Percentiles rank a stretch among this genome's conserved stretches.
phyloP scores from a whole-genome alignment of 2,888 invertebrate genomes.

The Crocallis elinguaria region DNA sequence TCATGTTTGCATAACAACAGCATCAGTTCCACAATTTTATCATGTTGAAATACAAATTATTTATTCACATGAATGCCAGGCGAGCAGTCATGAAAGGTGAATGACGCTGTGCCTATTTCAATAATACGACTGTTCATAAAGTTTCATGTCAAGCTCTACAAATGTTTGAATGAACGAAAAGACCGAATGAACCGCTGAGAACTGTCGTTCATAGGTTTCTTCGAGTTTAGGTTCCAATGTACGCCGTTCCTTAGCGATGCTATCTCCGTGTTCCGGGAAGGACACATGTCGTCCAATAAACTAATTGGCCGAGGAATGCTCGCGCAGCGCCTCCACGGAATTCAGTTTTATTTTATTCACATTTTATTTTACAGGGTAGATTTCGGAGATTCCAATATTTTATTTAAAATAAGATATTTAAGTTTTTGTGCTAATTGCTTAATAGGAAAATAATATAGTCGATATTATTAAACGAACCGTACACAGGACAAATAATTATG shows the following conservation, averaged over 20 bases:
- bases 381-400: conserved; percentile 4
- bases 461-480: too few species aligned
- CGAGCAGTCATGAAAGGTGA: too few species aligned
- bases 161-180: conserved; percentile 7
- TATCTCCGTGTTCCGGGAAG: conserved; percentile 78
- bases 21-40: too few species aligned
- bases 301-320: conserved; percentile 79
- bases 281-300: conserved; percentile 82
- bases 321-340: conserved; percentile 50
- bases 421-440: neutral
- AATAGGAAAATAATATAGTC: too few species aligned
- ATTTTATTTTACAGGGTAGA: conserved; percentile 31
- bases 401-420: neutral
- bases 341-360: conserved; percentile 33
- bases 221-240: conserved; percentile 11
- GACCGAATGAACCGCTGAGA: conserved; percentile 28
- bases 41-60: too few species aligned
- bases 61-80: too few species aligned
- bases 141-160: neutral
- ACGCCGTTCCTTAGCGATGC: conserved; percentile 50
- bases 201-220: too few species aligned
- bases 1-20: too few species aligned
- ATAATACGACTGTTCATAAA: too few species aligned
- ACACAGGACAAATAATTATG: too few species aligned
- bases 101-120: too few species aligned